These are phyloP conservation scores for Anseranas semipalmata DNA, from an alignment of 2,113 vertebrate genomes.

Conservation along the genomic window DNA sequence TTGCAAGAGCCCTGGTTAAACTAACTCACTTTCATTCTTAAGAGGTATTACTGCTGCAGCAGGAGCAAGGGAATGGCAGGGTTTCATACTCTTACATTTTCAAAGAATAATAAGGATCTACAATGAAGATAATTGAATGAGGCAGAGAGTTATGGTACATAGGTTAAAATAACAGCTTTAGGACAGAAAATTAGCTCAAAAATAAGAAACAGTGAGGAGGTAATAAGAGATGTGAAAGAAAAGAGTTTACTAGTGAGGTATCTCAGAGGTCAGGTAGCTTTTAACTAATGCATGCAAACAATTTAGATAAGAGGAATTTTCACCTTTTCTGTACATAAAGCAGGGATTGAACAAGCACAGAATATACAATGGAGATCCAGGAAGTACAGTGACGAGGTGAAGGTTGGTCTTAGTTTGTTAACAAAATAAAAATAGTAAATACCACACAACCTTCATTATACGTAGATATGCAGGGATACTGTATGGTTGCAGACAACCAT, in stretches of 20 bases:
- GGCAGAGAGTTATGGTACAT: neutral
- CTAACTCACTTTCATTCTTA: neutral
- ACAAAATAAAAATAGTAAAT: neutral
- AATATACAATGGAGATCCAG: neutral
- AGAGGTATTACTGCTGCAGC: neutral
- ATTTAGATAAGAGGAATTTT: conserved; percentile 16
- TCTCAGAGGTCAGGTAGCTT: conserved; percentile 23
- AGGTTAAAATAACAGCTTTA: conserved; percentile 58
- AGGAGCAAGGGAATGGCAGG: neutral
- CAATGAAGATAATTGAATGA: conserved; percentile 53
- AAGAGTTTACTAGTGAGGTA: neutral
- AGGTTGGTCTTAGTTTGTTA: neutral
- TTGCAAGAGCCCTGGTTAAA: neutral
- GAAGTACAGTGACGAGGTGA: neutral
- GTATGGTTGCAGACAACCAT: rapidly evolving
- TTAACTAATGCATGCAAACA: conserved; percentile 19
- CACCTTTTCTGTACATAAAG: neutral
- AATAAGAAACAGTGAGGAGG: conserved; percentile 12
- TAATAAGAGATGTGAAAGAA: conserved; percentile 16
- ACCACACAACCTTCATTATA: neutral
- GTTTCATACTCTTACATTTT: neutral
- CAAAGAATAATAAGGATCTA: conserved; percentile 49
- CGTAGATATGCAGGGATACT: neutral
- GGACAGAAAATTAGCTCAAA: conserved; percentile 34
- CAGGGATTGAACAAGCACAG: neutral